Evolutionary conservation across 2,888 invertebrate genomes (phyloP).

Genomic region (Drosophila algonquin): DNA sequence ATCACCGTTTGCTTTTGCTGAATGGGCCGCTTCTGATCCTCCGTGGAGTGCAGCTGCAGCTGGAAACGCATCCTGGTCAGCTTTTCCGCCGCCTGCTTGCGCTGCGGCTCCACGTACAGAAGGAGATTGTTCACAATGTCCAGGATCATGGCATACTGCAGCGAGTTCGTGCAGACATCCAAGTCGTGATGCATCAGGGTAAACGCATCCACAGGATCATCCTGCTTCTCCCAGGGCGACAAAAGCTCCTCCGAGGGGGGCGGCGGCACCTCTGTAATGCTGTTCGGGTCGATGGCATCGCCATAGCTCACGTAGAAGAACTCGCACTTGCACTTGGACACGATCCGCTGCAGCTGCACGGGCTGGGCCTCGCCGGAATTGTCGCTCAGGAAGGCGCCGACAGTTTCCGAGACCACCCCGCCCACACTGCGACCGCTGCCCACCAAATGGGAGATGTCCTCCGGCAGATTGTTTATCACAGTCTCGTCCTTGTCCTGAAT

Average conservation of each 20-base stretch:
- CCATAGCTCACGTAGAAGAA: conserved; percentile 98
- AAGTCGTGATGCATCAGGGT: conserved; percentile 99
- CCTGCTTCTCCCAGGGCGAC: conserved; percentile 91
- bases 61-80: conserved; percentile 97
- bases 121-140: conserved; percentile 99
- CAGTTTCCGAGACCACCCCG: conserved; percentile 96
- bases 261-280: conserved; percentile 88
- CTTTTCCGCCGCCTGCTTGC: conserved; percentile 93
- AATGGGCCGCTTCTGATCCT: conserved; percentile 96
- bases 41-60: conserved; percentile 94
- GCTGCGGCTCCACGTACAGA: conserved; percentile 97
- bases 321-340: conserved; percentile 98
- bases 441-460: conserved; percentile 94
- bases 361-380: conserved; percentile 86
- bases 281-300: conserved; percentile 86
- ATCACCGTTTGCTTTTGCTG: conserved; percentile 94
- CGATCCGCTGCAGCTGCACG: conserved; percentile 95
- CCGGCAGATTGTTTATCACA: conserved; percentile 91
- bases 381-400: conserved; percentile 90
- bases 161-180: conserved; percentile 97
- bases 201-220: conserved; percentile 97
- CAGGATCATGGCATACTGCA: conserved; percentile 97
- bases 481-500: conserved; percentile 93
- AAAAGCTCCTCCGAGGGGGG: conserved; percentile 89
- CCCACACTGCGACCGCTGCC: conserved; percentile 98